Conservation (phyloP, 2,888 invertebrate species). For the Omphaloscelis lunosa region DNA sequence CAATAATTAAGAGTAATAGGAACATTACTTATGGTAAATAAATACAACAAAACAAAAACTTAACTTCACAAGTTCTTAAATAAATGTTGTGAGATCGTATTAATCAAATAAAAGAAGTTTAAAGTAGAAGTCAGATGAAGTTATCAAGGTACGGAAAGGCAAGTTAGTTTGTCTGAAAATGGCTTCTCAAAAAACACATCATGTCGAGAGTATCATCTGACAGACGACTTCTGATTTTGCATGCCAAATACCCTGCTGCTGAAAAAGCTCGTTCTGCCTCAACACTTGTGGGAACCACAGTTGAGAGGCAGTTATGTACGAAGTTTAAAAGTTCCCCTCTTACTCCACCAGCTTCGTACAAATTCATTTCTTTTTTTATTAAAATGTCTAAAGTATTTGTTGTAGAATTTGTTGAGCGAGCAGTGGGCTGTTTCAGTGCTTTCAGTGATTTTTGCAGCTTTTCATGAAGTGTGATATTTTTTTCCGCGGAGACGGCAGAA, state of each 20-base stretch:
- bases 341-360: constrained; percentile 40
- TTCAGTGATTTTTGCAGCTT: constrained; percentile 21
- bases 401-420: constrained; percentile 30
- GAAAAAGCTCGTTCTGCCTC: constrained; percentile 57
- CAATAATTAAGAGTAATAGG: constrained; percentile 22
- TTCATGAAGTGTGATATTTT: constrained; percentile 26
- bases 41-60: constrained; percentile 20
- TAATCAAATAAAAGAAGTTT: constrained; percentile 19
- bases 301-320: constrained; percentile 40
- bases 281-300: constrained; percentile 55
- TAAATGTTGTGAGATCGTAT: constrained; percentile 25
- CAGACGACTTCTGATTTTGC: constrained; percentile 51
- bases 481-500: constrained; percentile 30
- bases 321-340: constrained; percentile 48
- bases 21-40: constrained; percentile 18
- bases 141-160: constrained; percentile 6
- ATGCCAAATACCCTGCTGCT: constrained; percentile 51
- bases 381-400: constrained; percentile 13
- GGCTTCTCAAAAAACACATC: constrained; percentile 52
- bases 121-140: constrained; percentile 15
- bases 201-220: constrained; percentile 45
- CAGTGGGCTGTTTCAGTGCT: constrained; percentile 30
- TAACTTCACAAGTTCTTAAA: constrained; percentile 20
- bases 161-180: constrained; percentile 48
- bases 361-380: constrained; percentile 29